Evolutionary conservation across 2,888 invertebrate species (phyloP).

Genomic region (Trichopoda pennipes): DNA sequence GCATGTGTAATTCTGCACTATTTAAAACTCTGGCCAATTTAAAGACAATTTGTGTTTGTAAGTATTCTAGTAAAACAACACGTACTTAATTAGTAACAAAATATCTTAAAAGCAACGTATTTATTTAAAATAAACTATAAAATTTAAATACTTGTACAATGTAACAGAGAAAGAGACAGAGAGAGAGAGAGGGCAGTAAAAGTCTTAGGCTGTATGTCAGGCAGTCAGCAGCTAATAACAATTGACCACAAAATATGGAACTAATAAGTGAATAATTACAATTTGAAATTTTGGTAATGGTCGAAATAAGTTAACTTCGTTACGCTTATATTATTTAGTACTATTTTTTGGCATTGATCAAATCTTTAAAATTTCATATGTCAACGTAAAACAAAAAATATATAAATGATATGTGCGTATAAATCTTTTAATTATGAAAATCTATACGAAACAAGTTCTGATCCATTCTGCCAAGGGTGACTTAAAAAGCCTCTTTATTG

Average conservation of each 20-base stretch:
- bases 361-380: too few species aligned
- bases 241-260: slow-evolving; percentile 60
- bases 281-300: not conserved
- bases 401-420: too few species aligned
- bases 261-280: slow-evolving; percentile 28
- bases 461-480: too few species aligned
- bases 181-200: too few species aligned
- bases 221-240: slow-evolving; percentile 46
- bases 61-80: slow-evolving; percentile 44
- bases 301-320: not conserved
- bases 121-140: slow-evolving; percentile 39
- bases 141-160: slow-evolving; percentile 49
- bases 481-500: too few species aligned
- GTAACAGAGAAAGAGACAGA: slow-evolving; percentile 57
- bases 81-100: slow-evolving; percentile 68
- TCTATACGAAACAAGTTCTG: too few species aligned
- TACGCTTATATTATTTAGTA: too few species aligned
- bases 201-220: slow-evolving; percentile 32
- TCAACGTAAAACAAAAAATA: too few species aligned
- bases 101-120: slow-evolving; percentile 52
- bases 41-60: slow-evolving; percentile 47
- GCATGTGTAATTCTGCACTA: not conserved
- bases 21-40: slow-evolving; percentile 49
- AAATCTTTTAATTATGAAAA: too few species aligned
- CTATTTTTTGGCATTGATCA: too few species aligned